Evolutionary conservation across 1,140 invertebrate species (phyloP), one percentile per base, ranked within the genome.

Genomic region (Drosophila paulistorum): DNA sequence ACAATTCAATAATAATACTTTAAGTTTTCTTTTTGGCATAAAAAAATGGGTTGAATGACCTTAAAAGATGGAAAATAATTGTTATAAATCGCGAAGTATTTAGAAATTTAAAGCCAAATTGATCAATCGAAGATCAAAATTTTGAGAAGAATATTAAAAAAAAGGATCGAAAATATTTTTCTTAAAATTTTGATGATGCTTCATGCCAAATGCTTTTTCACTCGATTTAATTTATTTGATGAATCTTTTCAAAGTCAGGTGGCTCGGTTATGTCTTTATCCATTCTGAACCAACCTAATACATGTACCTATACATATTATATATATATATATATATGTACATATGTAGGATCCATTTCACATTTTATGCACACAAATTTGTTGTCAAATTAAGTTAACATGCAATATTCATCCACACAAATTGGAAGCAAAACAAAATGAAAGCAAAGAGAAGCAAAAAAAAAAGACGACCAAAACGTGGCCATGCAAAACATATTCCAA

Each of bases 291-390:
- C 45, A 51, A 17, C 17, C 57, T 59, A 58, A 58, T 58, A 17
- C 5, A 30, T 30, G 60, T 71, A 48, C 54, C 69, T 37, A 3
- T 30, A 17, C 17, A 37, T 37, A 76, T 37, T 37, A 3, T 30
- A 17, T 35, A 37, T 37, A 76, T 37, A 9, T 30, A 17, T 20
- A 20, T 37, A 64, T 2, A 23, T 64, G 60, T 76, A 60, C 76
- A 73, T 63, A 69, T 76, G 76, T 76, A 65, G 73, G 66, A 76
- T 77, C 76, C 66, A 76, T 76, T 75, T 74, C 72, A 64, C 63
- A 26, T 55, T 45, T 58, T 45, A 62, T 68, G 33, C 54, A 51
- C 58, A 57, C 65, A 33, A 26, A 33, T 51, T 51, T n/a, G 42
- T 41, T 20, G 41, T 20, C 42, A 68, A 17, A 77, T 76, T 76